These are phyloP conservation scores for Cotesia congregata DNA, from an alignment of 2,888 invertebrate genomes.

Conservation along the genomic window DNA sequence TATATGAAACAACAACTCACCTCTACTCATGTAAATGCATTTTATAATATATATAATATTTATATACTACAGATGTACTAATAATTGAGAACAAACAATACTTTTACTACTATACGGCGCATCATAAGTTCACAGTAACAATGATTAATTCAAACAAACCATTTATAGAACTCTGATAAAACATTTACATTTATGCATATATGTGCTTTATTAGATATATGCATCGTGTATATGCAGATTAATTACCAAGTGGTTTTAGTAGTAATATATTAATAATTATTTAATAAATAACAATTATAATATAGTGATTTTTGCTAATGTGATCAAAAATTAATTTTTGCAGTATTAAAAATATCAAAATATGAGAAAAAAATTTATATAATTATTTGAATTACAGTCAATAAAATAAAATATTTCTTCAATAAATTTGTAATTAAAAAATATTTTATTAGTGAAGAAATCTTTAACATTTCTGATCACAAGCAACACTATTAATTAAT, in stretches of 20 bases:
- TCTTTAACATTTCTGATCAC: no score
- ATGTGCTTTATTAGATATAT: constrained; percentile 33
- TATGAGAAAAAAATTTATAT: no score
- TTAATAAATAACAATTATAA: background rate
- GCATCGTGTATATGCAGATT: constrained; percentile 23
- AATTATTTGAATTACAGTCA: no score
- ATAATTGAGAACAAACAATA: constrained; percentile 41
- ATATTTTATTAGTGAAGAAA: no score
- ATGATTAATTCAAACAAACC: background rate
- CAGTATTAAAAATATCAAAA: no score
- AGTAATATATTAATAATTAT: constrained; percentile 22
- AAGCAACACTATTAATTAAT: no score
- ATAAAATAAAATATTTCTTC: no score
- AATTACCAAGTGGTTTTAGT: constrained; percentile 3
- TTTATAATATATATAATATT: constrained; percentile 20
- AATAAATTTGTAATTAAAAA: no score
- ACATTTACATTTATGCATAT: constrained; percentile 41
- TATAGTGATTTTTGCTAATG: no score
- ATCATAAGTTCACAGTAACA: background rate
- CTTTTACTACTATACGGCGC: constrained; percentile 34
- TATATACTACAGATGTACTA: constrained; percentile 27
- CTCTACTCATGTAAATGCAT: constrained; percentile 33
- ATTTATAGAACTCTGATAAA: constrained; percentile 30
- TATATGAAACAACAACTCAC: constrained; percentile 1
- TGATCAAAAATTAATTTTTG: no score